Percentiles rank a stretch among this genome's conserved stretches.
These are phyloP conservation scores for Camponotus floridanus DNA, from an alignment of 1,140 invertebrate genomes.

Conservation along the genomic window DNA sequence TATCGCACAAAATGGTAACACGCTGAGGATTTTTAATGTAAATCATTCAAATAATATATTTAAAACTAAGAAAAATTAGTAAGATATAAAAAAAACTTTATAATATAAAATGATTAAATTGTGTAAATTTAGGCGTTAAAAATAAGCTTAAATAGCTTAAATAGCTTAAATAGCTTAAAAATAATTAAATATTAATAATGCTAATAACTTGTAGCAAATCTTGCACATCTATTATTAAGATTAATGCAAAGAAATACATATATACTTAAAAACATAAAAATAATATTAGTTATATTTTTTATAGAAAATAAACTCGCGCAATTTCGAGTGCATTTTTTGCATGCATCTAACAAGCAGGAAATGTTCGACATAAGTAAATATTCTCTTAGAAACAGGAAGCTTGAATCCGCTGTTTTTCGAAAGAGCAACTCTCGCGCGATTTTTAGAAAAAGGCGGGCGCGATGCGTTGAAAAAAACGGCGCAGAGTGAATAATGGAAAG, in stretches of 20 bases:
- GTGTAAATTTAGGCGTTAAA: not conserved
- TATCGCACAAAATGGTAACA: not conserved
- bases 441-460: slow-evolving; percentile 24
- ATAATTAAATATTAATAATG: slow-evolving; percentile 23
- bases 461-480: slow-evolving; percentile 55
- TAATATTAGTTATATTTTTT: not conserved
- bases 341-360: not conserved
- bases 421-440: not conserved
- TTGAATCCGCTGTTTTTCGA: slow-evolving; percentile 13
- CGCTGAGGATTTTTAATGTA: not conserved
- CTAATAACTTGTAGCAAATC: not conserved
- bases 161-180: too few relatives aligned
- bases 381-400: not conserved
- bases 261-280: not conserved
- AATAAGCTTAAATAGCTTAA: too few relatives aligned
- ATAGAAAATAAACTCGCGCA: not conserved
- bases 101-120: not conserved
- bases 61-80: not conserved
- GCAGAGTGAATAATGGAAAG: slow-evolving; percentile 79
- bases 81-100: not conserved
- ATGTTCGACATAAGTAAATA: not conserved
- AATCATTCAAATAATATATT: not conserved
- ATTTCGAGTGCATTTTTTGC: not conserved
- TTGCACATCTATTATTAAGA: not conserved
- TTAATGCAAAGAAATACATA: not conserved